Percentiles rank a stretch among this genome's conserved stretches.
Evolutionary conservation across 2,797 vertebrate species (phyloP).

Genomic region (Spheniscus humboldti): DNA sequence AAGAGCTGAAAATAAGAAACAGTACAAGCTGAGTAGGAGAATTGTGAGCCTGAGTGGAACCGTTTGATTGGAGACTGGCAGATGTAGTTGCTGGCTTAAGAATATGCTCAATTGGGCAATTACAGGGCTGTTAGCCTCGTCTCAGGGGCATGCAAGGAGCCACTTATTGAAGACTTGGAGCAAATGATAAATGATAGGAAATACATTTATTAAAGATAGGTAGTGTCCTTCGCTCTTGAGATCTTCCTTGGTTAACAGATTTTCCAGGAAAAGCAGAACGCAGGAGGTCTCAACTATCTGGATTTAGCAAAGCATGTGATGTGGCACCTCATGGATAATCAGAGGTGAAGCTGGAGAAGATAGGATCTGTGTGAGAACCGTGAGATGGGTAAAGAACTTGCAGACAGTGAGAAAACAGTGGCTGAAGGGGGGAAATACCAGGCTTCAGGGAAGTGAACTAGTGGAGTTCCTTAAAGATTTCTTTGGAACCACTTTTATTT

Average conservation of each 20-base stretch:
- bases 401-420: not conserved
- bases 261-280: not conserved
- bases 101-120: not conserved
- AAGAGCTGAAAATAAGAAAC: not conserved
- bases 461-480: not conserved
- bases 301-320: not conserved
- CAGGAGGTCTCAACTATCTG: not conserved
- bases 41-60: not conserved
- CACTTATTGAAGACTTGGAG: not conserved
- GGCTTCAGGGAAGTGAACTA: not conserved
- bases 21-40: not conserved
- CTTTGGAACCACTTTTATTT: not conserved
- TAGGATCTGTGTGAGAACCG: not conserved
- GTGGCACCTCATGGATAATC: not conserved
- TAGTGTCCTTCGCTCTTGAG: not conserved
- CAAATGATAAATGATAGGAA: not conserved
- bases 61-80: not conserved
- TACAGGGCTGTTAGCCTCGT: not conserved
- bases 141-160: not conserved
- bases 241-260: not conserved
- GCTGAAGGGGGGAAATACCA: not conserved
- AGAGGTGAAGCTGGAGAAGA: not conserved
- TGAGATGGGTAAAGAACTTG: not conserved
- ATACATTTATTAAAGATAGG: not conserved
- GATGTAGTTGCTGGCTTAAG: not conserved